phyloP scores from a whole-genome alignment of 2,888 invertebrate genomes.

The Agrilus mali region DNA sequence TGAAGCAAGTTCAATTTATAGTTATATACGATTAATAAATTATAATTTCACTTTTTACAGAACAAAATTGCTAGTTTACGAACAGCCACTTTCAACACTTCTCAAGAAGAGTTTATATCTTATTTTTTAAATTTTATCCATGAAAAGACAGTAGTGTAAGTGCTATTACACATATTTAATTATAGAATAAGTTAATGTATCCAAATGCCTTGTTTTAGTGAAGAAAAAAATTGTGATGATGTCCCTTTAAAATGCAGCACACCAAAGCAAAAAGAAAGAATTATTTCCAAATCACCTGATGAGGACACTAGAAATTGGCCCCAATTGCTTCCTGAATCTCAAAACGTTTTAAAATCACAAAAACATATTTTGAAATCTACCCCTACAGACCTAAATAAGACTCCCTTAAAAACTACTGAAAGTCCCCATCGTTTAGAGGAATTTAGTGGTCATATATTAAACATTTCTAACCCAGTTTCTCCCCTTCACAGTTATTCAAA shows the following conservation, averaged over 20 bases:
- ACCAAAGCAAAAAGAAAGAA: conserved; percentile 2
- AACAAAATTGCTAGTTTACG: no score
- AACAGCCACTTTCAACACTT: conserved; percentile 12
- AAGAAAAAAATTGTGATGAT: not conserved
- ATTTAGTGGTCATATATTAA: no score
- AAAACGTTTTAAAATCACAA: not conserved
- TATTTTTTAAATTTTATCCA: conserved; percentile 31
- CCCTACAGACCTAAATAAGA: no score
- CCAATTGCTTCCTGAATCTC: conserved; percentile 1
- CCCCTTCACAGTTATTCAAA: conserved; percentile 20
- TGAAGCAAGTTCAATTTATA: no score
- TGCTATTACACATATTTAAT: conserved; percentile 2
- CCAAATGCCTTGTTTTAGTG: no score
- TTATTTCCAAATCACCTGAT: not conserved
- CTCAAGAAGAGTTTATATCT: conserved; percentile 25
- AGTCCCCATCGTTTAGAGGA: no score
- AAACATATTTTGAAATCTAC: not conserved
- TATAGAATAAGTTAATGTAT: no score
- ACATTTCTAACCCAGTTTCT: conserved; percentile 20
- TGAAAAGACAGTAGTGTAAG: conserved; percentile 24
- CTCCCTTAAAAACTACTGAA: no score
- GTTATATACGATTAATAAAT: no score
- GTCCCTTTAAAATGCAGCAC: conserved; percentile 3
- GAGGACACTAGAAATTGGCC: conserved; percentile 1
- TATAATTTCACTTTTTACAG: no score